Evolutionary conservation across 1,140 invertebrate species (phyloP).

Genomic region (Macrotrachela quadricornifera): DNA sequence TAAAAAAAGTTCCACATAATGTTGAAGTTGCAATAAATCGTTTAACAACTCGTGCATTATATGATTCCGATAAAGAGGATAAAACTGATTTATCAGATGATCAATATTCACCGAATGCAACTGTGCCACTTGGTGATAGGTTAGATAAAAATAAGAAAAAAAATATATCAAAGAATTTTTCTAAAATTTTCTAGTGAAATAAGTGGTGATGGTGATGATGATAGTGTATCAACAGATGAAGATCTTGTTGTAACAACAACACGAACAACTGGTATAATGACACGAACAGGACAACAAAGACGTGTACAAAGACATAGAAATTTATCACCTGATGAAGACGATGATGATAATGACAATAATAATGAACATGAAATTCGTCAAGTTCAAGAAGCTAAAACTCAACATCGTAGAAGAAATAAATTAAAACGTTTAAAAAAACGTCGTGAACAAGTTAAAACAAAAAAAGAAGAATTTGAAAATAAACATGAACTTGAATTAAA

Average conservation of each 20-base stretch:
- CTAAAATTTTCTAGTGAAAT: neutral
- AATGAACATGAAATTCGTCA: neutral
- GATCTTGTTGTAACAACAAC: neutral
- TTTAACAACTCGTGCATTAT: constrained; percentile 22
- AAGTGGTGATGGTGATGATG: neutral
- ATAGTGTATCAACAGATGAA: neutral
- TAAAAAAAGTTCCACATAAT: too few relatives aligned
- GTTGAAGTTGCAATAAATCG: constrained; percentile 14
- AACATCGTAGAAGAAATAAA: neutral
- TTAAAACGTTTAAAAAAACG: constrained; percentile 21
- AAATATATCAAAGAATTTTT: too few relatives aligned
- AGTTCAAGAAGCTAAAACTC: neutral
- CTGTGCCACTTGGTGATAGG: neutral
- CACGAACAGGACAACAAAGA: neutral
- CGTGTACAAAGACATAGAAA: neutral
- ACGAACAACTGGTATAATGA: neutral
- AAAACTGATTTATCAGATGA: neutral
- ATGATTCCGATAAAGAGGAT: constrained; percentile 27
- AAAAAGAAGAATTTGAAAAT: neutral
- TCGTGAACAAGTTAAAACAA: neutral
- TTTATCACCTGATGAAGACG: neutral
- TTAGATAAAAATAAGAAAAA: neutral
- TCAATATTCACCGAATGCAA: neutral
- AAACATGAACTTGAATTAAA: constrained; percentile 12
- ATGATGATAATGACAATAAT: neutral